Evolutionary conservation across 1,140 invertebrate genomes (phyloP).

Genomic region (Trichoplusia ni): DNA sequence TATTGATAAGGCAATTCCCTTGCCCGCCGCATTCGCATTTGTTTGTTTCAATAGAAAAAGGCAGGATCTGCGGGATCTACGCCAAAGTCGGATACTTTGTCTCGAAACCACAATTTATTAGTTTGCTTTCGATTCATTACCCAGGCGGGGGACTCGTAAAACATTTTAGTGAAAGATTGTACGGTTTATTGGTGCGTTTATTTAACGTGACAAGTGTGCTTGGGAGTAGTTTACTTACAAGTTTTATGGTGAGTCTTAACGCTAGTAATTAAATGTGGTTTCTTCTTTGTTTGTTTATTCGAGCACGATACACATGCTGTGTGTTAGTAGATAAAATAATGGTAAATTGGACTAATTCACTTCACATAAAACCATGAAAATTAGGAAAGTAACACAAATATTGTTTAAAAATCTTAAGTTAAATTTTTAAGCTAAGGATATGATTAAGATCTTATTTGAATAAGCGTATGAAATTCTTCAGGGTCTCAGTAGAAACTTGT

Average conservation of each 20-base stretch:
- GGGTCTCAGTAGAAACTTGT: too few relatives aligned
- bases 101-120: conserved; percentile 47
- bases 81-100: conserved; percentile 38
- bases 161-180: conserved; percentile 22
- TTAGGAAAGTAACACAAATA: too few relatives aligned
- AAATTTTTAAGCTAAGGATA: too few relatives aligned
- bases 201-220: conserved; percentile 18
- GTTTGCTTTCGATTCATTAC: conserved; percentile 49
- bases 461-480: too few relatives aligned
- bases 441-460: too few relatives aligned
- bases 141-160: conserved; percentile 42
- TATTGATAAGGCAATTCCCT: conserved; percentile 28
- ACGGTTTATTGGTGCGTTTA: conserved; percentile 42
- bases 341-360: too few relatives aligned
- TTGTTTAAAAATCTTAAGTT: too few relatives aligned
- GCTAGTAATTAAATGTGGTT: background rate
- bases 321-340: too few relatives aligned
- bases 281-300: background rate
- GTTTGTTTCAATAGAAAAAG: conserved; percentile 29
- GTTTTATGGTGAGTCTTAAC: background rate
- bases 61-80: conserved; percentile 10
- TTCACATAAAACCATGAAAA: too few relatives aligned
- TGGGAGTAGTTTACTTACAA: conserved; percentile 1
- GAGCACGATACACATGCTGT: too few relatives aligned
- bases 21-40: conserved; percentile 19